Conservation (phyloP, 2,888 invertebrate genomes). For the Lasioglossum villosulum region DNA sequence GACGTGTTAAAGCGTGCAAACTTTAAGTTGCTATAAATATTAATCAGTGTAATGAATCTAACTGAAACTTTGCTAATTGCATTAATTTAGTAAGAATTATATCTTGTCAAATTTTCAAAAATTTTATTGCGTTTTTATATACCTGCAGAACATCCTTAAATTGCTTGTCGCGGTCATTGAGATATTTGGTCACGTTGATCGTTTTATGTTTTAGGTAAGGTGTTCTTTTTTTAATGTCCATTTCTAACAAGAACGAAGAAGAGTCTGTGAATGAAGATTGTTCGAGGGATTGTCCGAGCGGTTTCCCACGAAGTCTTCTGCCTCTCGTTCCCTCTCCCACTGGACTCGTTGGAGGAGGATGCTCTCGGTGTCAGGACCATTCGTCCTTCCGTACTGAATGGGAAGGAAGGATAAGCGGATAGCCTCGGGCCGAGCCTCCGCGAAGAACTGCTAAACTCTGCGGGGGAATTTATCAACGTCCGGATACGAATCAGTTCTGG, state of each 20-base stretch:
- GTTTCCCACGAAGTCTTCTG: slow-evolving; percentile 75
- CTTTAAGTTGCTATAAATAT: no score
- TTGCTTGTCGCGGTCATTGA: neutral
- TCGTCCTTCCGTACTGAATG: slow-evolving; percentile 70
- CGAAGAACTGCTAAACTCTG: slow-evolving; percentile 71
- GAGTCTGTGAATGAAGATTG: slow-evolving; percentile 64
- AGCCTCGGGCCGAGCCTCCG: slow-evolving; percentile 58
- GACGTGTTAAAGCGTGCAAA: no score
- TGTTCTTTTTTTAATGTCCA: slow-evolving; percentile 2
- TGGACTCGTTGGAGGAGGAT: slow-evolving; percentile 56
- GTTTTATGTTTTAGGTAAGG: neutral
- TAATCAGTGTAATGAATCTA: no score
- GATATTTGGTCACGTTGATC: neutral
- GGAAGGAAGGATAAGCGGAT: slow-evolving; percentile 68
- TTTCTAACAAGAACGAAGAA: slow-evolving; percentile 39
- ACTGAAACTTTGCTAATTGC: no score
- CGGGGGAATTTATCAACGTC: slow-evolving; percentile 84
- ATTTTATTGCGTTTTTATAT: no score
- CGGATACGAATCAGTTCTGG: slow-evolving; percentile 83
- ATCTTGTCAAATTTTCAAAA: no score
- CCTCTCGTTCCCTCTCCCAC: slow-evolving; percentile 43
- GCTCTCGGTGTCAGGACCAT: slow-evolving; percentile 64
- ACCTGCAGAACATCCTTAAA: no score
- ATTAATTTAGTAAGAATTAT: no score
- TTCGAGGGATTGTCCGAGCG: slow-evolving; percentile 75